A percentile compares a stretch with the other conserved stretches of the same genome.
These are phyloP conservation scores for Callocephalon fimbriatum DNA, from an alignment of 2,113 vertebrate genomes.

Conservation along the genomic window DNA sequence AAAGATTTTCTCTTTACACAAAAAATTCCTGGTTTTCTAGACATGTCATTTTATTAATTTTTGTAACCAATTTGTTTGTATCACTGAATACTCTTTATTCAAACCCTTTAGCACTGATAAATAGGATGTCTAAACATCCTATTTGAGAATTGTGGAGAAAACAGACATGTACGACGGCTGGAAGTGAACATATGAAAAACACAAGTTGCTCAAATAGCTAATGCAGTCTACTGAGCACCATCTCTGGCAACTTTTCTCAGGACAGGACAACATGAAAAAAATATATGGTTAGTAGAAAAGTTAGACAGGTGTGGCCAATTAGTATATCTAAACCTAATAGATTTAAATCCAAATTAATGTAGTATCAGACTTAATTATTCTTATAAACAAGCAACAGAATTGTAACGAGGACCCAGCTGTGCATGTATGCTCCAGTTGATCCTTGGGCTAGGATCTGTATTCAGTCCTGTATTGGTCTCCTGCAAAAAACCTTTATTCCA, in stretches of 20 bases:
- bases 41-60: not conserved
- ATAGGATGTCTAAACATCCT: not conserved
- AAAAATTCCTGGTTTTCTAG: not conserved
- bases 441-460: not conserved
- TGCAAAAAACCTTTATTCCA: not conserved
- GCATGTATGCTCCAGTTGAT: rapidly evolving
- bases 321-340: not conserved
- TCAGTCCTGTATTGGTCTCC: not conserved
- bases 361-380: not conserved
- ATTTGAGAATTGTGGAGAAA: not conserved
- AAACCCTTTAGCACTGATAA: not conserved
- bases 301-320: not conserved
- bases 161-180: not conserved
- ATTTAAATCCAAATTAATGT: not conserved
- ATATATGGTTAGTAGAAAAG: not conserved
- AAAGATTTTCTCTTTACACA: not conserved
- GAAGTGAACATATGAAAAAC: not conserved
- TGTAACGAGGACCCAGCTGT: not conserved
- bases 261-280: not conserved
- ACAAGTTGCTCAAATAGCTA: not conserved
- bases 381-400: not conserved
- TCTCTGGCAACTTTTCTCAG: not conserved
- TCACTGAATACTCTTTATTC: not conserved
- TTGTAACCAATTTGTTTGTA: rapidly evolving
- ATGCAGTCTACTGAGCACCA: not conserved